Evolutionary conservation across 2,797 vertebrate species (phyloP).

Genomic region (Hyperoplus immaculatus): DNA sequence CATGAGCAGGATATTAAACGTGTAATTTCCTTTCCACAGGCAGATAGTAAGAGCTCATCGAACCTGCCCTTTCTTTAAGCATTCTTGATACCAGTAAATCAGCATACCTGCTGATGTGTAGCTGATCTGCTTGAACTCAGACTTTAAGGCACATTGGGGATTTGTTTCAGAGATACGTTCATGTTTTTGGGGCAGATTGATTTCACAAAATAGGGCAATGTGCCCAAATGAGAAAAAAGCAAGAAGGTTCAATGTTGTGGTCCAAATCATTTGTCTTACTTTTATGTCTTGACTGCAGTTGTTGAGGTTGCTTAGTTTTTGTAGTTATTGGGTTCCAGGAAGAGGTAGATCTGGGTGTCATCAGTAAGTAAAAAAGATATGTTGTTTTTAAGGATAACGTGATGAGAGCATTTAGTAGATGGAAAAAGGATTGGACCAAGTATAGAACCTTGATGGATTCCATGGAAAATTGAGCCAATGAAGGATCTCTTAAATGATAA

Average conservation of each 20-base stretch:
- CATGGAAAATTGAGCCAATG: background rate
- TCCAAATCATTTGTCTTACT: background rate
- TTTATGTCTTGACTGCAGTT: background rate
- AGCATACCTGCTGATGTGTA: conserved; percentile 16
- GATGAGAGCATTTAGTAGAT: background rate
- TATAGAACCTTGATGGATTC: background rate
- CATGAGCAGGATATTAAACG: conserved; percentile 54
- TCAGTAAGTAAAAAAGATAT: background rate
- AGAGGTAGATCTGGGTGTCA: background rate
- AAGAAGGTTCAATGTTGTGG: background rate
- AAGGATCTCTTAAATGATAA: background rate
- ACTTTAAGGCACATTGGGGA: background rate
- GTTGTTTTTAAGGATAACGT: background rate
- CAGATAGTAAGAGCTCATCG: conserved; percentile 46
- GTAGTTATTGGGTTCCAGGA: background rate
- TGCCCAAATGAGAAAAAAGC: too few relatives aligned
- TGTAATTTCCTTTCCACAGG: conserved; percentile 40
- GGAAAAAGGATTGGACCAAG: background rate
- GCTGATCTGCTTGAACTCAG: conserved; percentile 22
- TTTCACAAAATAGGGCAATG: background rate
- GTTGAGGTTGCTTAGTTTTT: background rate
- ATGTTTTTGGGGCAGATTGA: background rate
- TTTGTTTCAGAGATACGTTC: conserved; percentile 9
- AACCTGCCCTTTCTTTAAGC: conserved; percentile 44
- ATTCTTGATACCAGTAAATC: conserved; percentile 49